These are phyloP conservation scores for Ferrisia virgata DNA, from an alignment of 2,888 invertebrate genomes.

Conservation along the genomic window DNA sequence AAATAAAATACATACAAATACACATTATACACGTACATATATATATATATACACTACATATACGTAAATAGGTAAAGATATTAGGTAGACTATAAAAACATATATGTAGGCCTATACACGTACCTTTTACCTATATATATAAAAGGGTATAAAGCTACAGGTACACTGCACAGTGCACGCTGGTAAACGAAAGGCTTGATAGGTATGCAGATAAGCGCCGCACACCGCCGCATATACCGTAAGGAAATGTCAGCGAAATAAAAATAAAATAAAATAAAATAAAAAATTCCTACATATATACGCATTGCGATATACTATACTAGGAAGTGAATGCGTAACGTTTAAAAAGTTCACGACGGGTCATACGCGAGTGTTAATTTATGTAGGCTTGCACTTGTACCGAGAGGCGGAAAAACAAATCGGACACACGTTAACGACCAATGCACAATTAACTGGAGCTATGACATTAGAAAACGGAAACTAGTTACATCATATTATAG, in stretches of 20 bases:
- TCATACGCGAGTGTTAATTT: slow-evolving; percentile 37
- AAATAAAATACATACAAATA: no score
- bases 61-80: not conserved
- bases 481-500: not conserved
- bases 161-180: no score
- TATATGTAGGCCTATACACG: no score
- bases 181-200: not conserved
- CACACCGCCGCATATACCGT: not conserved
- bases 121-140: no score
- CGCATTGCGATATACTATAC: not conserved
- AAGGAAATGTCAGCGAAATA: not conserved
- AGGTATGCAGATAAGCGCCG: not conserved
- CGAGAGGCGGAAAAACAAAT: slow-evolving; percentile 27
- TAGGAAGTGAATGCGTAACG: slow-evolving; percentile 37
- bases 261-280: no score
- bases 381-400: slow-evolving; percentile 25
- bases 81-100: no score
- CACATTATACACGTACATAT: no score
- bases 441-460: slow-evolving; percentile 1
- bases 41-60: not conserved
- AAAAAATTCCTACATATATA: no score
- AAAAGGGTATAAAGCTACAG: no score
- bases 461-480: slow-evolving; percentile 22
- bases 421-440: slow-evolving; percentile 24
- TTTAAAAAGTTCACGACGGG: slow-evolving; percentile 41